Evolutionary conservation across 1,140 invertebrate species (phyloP), one percentile per base, ranked within the genome.

Genomic region (Druon quercuslanigerum): DNA sequence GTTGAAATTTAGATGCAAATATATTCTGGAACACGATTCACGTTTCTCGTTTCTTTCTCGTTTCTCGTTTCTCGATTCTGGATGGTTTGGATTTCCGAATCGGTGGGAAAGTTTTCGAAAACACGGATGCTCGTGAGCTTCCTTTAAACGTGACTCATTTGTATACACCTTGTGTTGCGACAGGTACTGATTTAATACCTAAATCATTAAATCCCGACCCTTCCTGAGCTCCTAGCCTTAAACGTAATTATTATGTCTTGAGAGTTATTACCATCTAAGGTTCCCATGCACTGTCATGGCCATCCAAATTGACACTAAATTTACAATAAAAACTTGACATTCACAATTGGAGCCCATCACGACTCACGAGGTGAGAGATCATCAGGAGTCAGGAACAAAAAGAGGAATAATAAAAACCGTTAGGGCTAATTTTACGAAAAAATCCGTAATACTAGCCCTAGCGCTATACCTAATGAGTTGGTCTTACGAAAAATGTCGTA

Each of bases 121-220:
- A 40, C 60, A 66, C 16, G 25, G 16, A 66, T 33, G 60, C 46
- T 66, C 60, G 60, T 66, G 60, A 66, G 60, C 20, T 66, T 66
- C 60, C 60, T 66, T 40, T 66, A 66, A 66, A 66, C 60, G 60
- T 66, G 60, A 66, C 33, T 66, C 60, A 66, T 66, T 66, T 66
- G 60, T 33, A 60, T 46, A 46, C 8, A 66, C 60, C 60, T 20
- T 33, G 33, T 66, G 25, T 66, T 66, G 60, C 60, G 60, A 66
- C 33, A 54, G 52, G 52, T 19, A 66, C 60, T 40, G 60, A 66
- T 66, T 66, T 66, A 66, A 66, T 66, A 66, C 25, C 60, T 66
- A 33, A 33, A 66, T 66, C 60, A 66, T 66, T 66, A 66, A 66
- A 66, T 66, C 60, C n/a, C 60, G 60, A 66, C 60, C 60, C 60